phyloP scores from a whole-genome alignment of 1,140 invertebrate genomes.

The Eurosta solidaginis region DNA sequence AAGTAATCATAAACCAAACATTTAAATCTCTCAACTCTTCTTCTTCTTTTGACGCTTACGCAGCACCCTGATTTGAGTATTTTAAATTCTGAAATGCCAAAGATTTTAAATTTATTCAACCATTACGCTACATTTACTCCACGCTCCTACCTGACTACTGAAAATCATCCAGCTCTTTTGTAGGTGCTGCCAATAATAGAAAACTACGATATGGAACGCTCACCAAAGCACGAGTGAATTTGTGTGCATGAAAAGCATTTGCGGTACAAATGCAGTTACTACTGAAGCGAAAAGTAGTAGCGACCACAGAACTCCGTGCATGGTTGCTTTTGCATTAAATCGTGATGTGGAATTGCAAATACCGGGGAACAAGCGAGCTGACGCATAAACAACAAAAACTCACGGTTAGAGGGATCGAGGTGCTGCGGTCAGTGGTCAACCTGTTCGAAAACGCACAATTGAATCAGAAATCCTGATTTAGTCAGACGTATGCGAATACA shows the following conservation, averaged over 20 bases:
- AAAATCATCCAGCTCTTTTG: not conserved
- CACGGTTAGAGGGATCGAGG: not conserved
- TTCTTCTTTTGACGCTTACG: no score
- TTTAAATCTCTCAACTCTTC: no score
- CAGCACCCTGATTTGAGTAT: no score
- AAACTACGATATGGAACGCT: no score
- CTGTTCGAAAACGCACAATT: constrained; percentile 15
- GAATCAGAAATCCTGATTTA: not conserved
- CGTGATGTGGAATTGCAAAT: not conserved
- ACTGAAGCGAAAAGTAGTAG: not conserved
- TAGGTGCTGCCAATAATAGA: not conserved
- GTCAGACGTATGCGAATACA: constrained; percentile 16
- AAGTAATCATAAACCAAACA: no score
- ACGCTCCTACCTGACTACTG: no score
- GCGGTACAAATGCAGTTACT: not conserved
- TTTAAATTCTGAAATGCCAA: no score
- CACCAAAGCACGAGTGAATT: not conserved
- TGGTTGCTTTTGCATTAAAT: constrained; percentile 3
- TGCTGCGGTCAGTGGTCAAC: not conserved
- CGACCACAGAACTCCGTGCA: constrained; percentile 18
- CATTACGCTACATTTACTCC: no score
- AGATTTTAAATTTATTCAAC: no score
- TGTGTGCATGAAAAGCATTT: not conserved
- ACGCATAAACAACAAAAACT: no score
- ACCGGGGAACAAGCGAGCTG: not conserved